These are phyloP conservation scores for Euphonia xanthogaster DNA, from an alignment of 2,797 vertebrate species.

Conservation along the genomic window DNA sequence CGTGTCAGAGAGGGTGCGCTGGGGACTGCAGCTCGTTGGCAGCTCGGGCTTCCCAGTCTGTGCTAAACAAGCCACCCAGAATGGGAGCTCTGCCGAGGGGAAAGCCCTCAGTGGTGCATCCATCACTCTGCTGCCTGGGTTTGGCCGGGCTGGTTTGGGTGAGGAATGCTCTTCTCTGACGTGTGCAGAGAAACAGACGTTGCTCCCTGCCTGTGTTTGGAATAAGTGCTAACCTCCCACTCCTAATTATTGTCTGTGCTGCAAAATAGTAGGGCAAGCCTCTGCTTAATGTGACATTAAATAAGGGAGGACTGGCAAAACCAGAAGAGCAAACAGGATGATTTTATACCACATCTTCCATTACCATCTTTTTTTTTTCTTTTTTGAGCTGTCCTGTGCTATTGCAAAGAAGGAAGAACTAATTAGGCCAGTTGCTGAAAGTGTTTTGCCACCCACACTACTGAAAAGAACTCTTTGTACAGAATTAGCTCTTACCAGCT, in stretches of 20 bases:
- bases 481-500: slow-evolving; percentile 51
- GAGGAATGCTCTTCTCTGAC: neutral
- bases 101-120: neutral
- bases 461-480: slow-evolving; percentile 42
- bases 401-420: slow-evolving; percentile 4
- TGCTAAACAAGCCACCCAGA: neutral
- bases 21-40: neutral
- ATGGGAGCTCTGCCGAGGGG: neutral
- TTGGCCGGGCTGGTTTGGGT: neutral
- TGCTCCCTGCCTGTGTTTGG: neutral
- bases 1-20: neutral
- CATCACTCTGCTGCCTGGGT: neutral
- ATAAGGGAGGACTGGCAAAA: neutral
- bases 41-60: neutral
- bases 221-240: neutral
- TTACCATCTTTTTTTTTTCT: neutral
- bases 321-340: neutral
- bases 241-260: neutral
- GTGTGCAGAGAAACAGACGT: neutral
- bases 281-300: neutral
- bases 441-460: slow-evolving; percentile 48
- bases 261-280: neutral
- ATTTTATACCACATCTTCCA: neutral
- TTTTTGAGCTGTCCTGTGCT: neutral
- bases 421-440: slow-evolving; percentile 60